These are phyloP conservation scores for Oscheius myriophilus DNA, from an alignment of 2,888 invertebrate species.

Conservation along the genomic window DNA sequence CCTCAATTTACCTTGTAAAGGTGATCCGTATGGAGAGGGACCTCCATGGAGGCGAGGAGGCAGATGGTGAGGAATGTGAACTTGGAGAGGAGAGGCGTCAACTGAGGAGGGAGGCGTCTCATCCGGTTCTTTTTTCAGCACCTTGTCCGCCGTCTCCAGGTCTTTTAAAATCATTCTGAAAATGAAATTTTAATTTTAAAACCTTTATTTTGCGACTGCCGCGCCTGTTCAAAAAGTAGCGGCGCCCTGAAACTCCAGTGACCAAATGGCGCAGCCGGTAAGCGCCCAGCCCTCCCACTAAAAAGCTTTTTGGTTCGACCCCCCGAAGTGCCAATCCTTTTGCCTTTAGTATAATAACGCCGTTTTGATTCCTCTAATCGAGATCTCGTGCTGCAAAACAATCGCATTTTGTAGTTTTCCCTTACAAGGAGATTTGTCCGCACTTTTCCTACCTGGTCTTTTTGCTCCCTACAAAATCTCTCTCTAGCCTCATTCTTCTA, in stretches of 20 bases:
- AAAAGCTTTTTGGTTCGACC: not conserved
- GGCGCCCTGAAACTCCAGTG: not conserved
- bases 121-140: constrained; percentile 58
- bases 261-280: not conserved
- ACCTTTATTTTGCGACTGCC: not conserved
- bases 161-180: constrained; percentile 70
- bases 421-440: no score
- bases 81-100: constrained; percentile 49
- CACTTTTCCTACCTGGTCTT: no score
- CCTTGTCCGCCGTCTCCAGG: constrained; percentile 68
- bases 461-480: no score
- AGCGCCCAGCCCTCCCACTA: not conserved
- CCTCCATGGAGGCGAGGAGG: constrained; percentile 20
- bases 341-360: not conserved
- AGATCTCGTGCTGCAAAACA: no score
- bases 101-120: constrained; percentile 57
- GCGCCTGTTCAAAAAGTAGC: not conserved
- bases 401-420: no score
- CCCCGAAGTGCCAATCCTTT: not conserved
- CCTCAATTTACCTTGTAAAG: constrained; percentile 26
- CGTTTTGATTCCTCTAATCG: not conserved
- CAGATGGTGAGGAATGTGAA: constrained; percentile 30
- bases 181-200: constrained; percentile 2
- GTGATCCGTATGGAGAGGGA: constrained; percentile 32
- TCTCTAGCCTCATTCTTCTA: no score